Base-by-base conservation (phyloP, 1,140 invertebrate species). In the Papilio aristodemus region DNA sequence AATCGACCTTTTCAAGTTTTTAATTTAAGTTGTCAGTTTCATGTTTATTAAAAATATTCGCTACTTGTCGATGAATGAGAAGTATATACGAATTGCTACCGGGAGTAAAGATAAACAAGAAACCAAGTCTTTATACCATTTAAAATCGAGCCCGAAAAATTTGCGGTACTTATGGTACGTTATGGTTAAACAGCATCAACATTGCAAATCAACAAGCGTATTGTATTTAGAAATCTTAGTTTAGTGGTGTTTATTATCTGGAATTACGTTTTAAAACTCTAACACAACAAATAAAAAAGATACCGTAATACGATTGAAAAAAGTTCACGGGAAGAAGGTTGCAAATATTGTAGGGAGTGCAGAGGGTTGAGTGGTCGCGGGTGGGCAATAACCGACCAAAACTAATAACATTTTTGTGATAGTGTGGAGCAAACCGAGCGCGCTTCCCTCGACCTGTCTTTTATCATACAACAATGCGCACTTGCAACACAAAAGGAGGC, bases 391-490 rank as follows among this genome's bases (percentile, higher is more conserved):
- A 85, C 85, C 85, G 74, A 80, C 85, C 81, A 81, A 86, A 89
- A 89, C 87, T 90, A 89, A 89, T 90, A 90, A 90, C 86, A 90
- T 90, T 90, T 89, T 90, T 89, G 82, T 82, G 87, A 88, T 86
- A 87, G 83, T 80, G 73, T 75, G 76, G 78, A 84, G 81, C 78
- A 75, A 86, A 78, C 77, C 77, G 80, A 81, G 76, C 79, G 75
- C 73, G 73, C 73, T 82, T 79, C 80, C 83, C 79, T 82, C 71
- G 70, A 74, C 75, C 64, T 80, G 78, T 83, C 84, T 78, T 84
- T 86, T 86, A 89, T 84, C 73, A 76, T 68, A 82, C 81, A 83
- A 84, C 80, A 86, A 82, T 81, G 80, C 76, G 74, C 77, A 84
- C 78, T 82, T 81, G 83, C 80, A 81, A 77, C 83, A 78, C 77